Percentiles rank a stretch among this genome's conserved stretches.
Conservation (phyloP, 2,888 invertebrate species). For the Eristalis arbustorum region DNA sequence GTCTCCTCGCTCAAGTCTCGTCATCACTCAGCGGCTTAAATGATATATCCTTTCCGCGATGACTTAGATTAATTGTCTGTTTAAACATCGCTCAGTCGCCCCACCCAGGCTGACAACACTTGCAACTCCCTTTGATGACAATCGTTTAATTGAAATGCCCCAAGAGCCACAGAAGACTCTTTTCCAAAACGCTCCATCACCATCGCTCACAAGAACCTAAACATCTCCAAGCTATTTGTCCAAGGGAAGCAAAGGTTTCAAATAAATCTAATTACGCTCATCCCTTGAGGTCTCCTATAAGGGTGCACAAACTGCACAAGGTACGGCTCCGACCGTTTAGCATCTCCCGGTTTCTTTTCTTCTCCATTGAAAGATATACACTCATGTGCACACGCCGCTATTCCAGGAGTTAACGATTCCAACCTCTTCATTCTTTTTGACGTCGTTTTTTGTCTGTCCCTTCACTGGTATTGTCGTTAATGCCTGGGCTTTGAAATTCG, state of each 20-base stretch:
- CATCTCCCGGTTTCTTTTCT: neutral
- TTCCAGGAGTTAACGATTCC: conserved; percentile 4
- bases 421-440: neutral
- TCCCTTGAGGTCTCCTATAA: neutral
- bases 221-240: neutral
- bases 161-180: neutral
- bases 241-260: neutral
- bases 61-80: too few species aligned
- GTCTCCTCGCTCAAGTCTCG: neutral
- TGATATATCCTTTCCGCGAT: too few species aligned
- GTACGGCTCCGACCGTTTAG: neutral
- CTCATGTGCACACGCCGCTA: neutral
- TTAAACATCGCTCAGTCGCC: neutral
- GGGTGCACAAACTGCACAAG: neutral
- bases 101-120: neutral
- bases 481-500: conserved; percentile 8
- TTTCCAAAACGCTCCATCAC: neutral
- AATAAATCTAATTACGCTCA: neutral
- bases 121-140: neutral
- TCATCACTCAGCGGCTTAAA: neutral
- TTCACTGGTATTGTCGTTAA: conserved; percentile 15
- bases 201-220: neutral
- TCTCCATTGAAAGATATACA: neutral
- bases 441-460: neutral
- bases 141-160: neutral